phyloP scores from a whole-genome alignment of 2,888 invertebrate genomes.

The Erebia ligea region DNA sequence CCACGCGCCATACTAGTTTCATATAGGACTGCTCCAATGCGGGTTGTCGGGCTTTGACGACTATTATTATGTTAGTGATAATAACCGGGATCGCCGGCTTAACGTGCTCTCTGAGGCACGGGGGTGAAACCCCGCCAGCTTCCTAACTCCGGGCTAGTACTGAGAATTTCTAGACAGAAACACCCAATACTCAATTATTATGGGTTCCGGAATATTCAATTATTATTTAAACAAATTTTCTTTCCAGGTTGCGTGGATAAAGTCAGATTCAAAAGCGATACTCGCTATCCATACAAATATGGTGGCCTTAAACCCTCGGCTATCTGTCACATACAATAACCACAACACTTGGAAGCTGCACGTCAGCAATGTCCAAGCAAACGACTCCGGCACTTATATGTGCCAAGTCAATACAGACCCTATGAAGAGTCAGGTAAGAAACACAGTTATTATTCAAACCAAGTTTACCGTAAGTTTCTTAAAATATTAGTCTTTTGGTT shows the following conservation, averaged over 20 bases:
- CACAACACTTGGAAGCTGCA: conserved; percentile 97
- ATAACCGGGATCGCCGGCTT: too few species aligned
- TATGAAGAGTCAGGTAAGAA: conserved; percentile 91
- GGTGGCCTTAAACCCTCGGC: conserved; percentile 93
- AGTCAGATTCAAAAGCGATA: conserved; percentile 94
- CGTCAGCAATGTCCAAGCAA: conserved; percentile 94
- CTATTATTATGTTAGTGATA: too few species aligned
- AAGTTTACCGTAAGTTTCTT: background rate
- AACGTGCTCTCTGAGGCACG: too few species aligned
- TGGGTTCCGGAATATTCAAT: background rate
- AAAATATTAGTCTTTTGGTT: background rate
- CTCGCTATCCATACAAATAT: conserved; percentile 94
- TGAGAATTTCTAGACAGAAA: too few species aligned
- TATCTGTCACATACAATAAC: conserved; percentile 95
- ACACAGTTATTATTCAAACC: conserved; percentile 1
- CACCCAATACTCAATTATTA: too few species aligned
- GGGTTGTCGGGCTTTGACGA: too few species aligned
- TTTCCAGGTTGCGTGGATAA: conserved; percentile 94
- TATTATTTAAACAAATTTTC: conserved; percentile 5
- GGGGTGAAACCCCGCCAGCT: too few species aligned
- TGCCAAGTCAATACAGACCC: conserved; percentile 97
- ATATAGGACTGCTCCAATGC: too few species aligned
- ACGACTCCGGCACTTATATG: conserved; percentile 97
- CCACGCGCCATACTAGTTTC: too few species aligned
- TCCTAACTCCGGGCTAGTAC: too few species aligned